Evolutionary conservation across 2,797 vertebrate species (phyloP).

Genomic region (Urosaurus nigricauda): DNA sequence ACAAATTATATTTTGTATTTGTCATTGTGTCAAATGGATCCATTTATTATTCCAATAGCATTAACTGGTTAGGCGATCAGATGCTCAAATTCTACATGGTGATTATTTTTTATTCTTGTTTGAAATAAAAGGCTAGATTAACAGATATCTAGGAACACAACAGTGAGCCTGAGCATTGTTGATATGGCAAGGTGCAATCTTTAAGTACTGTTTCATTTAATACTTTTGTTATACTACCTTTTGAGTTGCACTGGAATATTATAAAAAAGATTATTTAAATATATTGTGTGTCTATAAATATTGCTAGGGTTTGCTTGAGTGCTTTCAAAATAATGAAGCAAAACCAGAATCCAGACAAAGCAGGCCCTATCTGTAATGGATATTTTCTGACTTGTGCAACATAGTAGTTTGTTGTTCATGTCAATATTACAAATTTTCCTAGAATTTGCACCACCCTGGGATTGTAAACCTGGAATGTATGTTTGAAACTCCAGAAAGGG

Average conservation of each 20-base stretch:
- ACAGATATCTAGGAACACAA: background rate
- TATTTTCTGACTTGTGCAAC: background rate
- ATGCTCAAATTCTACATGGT: background rate
- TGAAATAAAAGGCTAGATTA: background rate
- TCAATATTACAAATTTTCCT: constrained; percentile 51
- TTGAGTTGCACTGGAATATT: background rate
- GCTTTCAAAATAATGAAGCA: constrained; percentile 9
- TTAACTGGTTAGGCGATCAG: background rate
- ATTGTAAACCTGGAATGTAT: constrained; percentile 99
- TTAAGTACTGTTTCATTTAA: background rate
- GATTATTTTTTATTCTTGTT: background rate
- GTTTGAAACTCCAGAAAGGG: constrained; percentile 97
- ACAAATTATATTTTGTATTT: constrained; percentile 30
- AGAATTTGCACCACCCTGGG: constrained; percentile 98
- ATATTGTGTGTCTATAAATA: background rate
- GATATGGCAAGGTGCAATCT: background rate
- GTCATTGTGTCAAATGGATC: background rate
- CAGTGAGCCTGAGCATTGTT: background rate
- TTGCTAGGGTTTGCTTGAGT: constrained; percentile 14
- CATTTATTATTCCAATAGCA: background rate
- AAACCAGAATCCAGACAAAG: background rate
- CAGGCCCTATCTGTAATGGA: background rate
- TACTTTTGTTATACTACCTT: background rate
- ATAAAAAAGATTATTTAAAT: background rate
- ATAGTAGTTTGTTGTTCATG: constrained; percentile 15